These are phyloP conservation scores for Pteromalus puparum DNA, from an alignment of 1,140 invertebrate genomes.

Conservation along the genomic window DNA sequence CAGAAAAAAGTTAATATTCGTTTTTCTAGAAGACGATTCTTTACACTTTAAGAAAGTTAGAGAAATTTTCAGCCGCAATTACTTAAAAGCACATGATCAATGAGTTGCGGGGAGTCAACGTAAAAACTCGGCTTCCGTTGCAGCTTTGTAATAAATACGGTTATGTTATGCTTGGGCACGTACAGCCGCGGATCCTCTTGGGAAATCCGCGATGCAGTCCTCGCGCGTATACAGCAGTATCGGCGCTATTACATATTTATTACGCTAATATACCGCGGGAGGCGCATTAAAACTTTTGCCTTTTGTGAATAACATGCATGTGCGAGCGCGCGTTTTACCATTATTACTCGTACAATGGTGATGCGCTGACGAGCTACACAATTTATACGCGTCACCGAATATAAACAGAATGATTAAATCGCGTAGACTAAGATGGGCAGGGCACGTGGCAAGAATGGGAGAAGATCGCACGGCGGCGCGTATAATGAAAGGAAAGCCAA, in stretches of 20 bases:
- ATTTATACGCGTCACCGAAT: too few species aligned
- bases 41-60: too few species aligned
- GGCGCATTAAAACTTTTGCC: background rate
- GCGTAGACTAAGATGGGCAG: too few species aligned
- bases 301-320: background rate
- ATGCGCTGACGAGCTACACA: too few species aligned
- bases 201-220: slow-evolving; percentile 1
- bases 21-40: too few species aligned
- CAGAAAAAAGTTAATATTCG: background rate
- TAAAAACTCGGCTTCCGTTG: background rate
- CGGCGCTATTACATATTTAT: background rate
- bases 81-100: background rate
- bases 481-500: too few species aligned
- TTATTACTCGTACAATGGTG: too few species aligned
- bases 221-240: background rate
- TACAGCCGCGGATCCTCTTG: background rate
- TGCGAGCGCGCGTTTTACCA: too few species aligned
- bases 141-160: background rate
- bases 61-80: background rate
- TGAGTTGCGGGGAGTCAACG: background rate
- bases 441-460: too few species aligned
- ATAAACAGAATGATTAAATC: too few species aligned
- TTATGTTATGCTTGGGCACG: background rate
- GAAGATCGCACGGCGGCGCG: too few species aligned
- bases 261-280: background rate